phyloP scores from a whole-genome alignment of 2,113 vertebrate species.

The Glaucomys volans region DNA sequence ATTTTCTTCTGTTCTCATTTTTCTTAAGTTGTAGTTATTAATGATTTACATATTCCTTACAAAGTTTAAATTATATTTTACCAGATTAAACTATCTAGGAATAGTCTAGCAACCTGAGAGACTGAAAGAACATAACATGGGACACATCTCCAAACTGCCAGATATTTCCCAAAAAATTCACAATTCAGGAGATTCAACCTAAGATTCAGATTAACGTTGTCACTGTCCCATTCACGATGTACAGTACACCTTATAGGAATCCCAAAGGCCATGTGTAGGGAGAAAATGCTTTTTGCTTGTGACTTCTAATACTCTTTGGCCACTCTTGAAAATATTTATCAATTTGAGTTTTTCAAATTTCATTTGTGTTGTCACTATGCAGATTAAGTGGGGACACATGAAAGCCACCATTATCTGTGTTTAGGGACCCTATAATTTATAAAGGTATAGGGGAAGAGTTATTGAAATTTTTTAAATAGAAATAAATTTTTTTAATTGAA shows the following conservation, averaged over 20 bases:
- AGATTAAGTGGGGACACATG: neutral
- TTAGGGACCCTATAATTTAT: constrained; percentile 16
- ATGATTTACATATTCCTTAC: neutral
- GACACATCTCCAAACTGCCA: neutral
- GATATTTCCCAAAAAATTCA: neutral
- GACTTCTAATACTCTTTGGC: neutral
- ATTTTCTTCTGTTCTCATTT: constrained; percentile 26
- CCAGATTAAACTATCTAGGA: neutral
- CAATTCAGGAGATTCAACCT: neutral
- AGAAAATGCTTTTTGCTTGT: neutral
- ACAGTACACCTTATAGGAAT: neutral
- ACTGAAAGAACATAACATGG: neutral
- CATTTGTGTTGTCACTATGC: neutral
- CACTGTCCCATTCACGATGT: neutral
- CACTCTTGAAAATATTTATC: neutral
- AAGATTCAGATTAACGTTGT: neutral
- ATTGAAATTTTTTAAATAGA: neutral
- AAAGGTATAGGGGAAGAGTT: neutral
- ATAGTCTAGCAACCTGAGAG: neutral
- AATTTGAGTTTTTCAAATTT: neutral
- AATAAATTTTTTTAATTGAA: neutral
- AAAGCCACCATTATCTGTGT: neutral
- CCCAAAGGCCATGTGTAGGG: neutral
- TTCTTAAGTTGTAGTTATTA: constrained; percentile 12
- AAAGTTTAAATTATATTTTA: constrained; percentile 8